Evolutionary conservation across 2,797 vertebrate species (phyloP), one percentile per base, ranked within the genome.

Genomic region (Hafferia zeledoni): DNA sequence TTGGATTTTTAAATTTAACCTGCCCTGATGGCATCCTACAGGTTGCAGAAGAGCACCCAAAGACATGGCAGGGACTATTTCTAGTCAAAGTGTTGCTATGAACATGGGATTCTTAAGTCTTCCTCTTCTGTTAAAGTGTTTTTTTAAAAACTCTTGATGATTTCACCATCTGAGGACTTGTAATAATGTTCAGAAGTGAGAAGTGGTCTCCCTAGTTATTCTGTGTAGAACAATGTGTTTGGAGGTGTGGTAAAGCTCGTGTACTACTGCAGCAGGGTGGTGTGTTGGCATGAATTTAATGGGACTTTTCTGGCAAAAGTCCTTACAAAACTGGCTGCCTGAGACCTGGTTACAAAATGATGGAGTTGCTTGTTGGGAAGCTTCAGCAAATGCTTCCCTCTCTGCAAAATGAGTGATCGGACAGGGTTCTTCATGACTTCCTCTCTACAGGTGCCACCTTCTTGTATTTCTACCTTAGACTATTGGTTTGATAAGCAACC

Each of bases 271-370:
- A 17, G 43, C 22, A 12, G 33, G 57, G 33, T 50, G 87, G 30
- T 39, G 28, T 33, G 39, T 39, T 59, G 61, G 64, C 22, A 0
- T 30, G n/a, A 39, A 57, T 60, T 83, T 83, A 77, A 22, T 47
- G 65, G 27, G 24, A 67, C 50, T 76, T 35, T 47, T 47, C 41
- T 83, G 81, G 35, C 77, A 74, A 53, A 43, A 43, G 4, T 65
- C 47, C 33, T 74, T 39, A 39, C 39, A 70, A n/a, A 90, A 46
- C 35, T 31, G 47, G 10, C 59, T 86, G 39, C 0, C 0, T 0
- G 5, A 83, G 77, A 44, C 35, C 55, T 14, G 6, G 23, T 72
- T 74, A 25, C 0, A 0, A 22, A 80, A 31, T 52, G 18, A 37
- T 52, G 44, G 16, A 3, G 76, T 79, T 83, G 17, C 37, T 47